Conservation (phyloP, 64 coral and sea anemone genomes). For the Exaiptasia diaphana region DNA sequence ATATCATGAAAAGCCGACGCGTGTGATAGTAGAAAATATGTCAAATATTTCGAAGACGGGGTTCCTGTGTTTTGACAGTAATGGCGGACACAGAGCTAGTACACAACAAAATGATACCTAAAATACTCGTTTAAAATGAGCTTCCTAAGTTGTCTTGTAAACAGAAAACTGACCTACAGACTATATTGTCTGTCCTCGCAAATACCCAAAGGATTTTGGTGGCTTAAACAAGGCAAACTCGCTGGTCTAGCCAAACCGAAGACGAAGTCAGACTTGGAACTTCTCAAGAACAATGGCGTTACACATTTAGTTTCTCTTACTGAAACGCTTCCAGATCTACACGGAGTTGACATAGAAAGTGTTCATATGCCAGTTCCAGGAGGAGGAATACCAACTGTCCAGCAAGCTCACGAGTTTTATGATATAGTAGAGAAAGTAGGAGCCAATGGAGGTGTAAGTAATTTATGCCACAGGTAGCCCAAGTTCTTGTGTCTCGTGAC, state of each 20-base stretch:
- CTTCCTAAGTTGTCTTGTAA: too few relatives aligned
- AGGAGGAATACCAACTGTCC: background rate
- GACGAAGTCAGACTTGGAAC: background rate
- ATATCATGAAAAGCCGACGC: too few relatives aligned
- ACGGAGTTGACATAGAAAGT: background rate
- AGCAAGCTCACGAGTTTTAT: background rate
- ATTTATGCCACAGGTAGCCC: too few relatives aligned
- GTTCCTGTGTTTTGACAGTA: too few relatives aligned
- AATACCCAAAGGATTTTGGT: background rate
- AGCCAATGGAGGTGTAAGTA: background rate
- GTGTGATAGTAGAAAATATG: too few relatives aligned
- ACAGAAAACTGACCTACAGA: background rate
- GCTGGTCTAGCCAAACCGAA: background rate
- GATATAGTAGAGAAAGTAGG: background rate
- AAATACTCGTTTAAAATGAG: background rate
- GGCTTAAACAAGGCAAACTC: background rate
- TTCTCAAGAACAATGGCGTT: background rate
- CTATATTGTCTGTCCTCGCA: background rate
- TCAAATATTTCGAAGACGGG: too few relatives aligned
- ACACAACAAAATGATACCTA: too few relatives aligned
- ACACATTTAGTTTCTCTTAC: constrained; percentile 4
- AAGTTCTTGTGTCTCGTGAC: too few relatives aligned
- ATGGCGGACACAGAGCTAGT: too few relatives aligned
- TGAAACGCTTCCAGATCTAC: background rate
- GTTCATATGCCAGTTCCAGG: background rate